Evolutionary conservation across 2,888 invertebrate species (phyloP).

Genomic region (Dryococelus australis): DNA sequence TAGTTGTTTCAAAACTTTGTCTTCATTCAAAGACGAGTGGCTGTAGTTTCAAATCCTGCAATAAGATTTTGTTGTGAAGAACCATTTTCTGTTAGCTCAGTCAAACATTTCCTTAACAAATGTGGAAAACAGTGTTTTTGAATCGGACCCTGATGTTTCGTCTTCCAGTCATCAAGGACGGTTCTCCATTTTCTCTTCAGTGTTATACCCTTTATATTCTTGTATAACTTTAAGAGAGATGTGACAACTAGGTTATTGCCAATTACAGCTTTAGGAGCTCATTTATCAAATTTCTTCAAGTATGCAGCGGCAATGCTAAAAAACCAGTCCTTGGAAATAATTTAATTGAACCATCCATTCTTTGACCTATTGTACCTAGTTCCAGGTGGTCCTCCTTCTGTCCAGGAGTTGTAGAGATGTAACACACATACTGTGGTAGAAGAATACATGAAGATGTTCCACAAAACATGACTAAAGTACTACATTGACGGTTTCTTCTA

Average conservation of each 20-base stretch:
- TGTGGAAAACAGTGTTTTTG: conserved; percentile 1
- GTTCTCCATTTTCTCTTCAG: background rate
- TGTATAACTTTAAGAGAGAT: background rate
- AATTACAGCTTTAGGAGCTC: background rate
- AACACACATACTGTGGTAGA: too few species aligned
- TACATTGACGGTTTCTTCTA: too few species aligned
- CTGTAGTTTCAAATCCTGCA: background rate
- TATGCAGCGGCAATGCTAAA: background rate
- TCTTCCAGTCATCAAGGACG: conserved; percentile 1
- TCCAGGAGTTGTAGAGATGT: background rate
- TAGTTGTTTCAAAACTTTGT: background rate
- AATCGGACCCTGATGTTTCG: background rate
- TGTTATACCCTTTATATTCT: background rate
- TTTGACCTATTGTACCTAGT: background rate
- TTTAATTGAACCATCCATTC: background rate
- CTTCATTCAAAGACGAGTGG: background rate
- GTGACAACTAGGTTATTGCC: background rate
- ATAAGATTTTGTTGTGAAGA: background rate
- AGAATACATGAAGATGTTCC: too few species aligned
- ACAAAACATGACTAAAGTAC: too few species aligned
- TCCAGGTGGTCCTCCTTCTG: background rate
- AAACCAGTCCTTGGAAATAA: background rate
- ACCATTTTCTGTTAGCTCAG: conserved; percentile 10
- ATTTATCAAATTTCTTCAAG: background rate
- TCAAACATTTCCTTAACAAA: background rate